Evolutionary conservation across 2,113 vertebrate species (phyloP).

Genomic region (Phrynosoma blainvillii): DNA sequence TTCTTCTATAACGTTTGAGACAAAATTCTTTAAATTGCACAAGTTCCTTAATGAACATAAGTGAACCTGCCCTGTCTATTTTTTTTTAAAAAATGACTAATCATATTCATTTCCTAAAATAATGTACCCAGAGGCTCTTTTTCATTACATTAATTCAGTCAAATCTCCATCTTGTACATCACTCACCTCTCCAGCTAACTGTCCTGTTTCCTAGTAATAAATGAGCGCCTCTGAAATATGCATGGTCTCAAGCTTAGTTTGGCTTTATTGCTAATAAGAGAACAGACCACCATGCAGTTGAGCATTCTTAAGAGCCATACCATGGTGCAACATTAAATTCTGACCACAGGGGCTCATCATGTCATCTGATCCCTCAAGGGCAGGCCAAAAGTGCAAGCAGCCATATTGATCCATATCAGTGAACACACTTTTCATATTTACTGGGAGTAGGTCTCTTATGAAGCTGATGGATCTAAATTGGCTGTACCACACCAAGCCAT

Average conservation of each 20-base stretch:
- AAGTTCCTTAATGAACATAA: conserved; percentile 41
- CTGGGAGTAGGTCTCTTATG: neutral
- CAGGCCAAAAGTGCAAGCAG: neutral
- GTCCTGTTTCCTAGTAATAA: conserved; percentile 38
- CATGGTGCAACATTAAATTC: neutral
- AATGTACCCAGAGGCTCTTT: conserved; percentile 43
- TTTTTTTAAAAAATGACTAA: conserved; percentile 42
- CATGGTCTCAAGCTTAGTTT: conserved; percentile 4
- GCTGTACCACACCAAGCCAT: neutral
- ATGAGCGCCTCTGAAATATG: conserved; percentile 18
- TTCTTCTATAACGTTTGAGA: conserved; percentile 47
- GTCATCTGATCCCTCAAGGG: neutral
- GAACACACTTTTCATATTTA: neutral
- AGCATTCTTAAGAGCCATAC: neutral
- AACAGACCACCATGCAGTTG: neutral
- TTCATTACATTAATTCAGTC: conserved; percentile 41
- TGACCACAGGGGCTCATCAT: neutral
- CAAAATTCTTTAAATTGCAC: conserved; percentile 44
- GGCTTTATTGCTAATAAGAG: conserved; percentile 33
- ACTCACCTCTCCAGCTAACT: conserved; percentile 26
- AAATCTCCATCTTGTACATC: conserved; percentile 51
- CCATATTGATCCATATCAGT: neutral
- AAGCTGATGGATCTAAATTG: neutral
- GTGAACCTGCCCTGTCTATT: conserved; percentile 21
- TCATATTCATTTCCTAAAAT: conserved; percentile 55